Base-by-base conservation (phyloP, 2,113 vertebrate species). In the Phylloscopus trochilus region DNA sequence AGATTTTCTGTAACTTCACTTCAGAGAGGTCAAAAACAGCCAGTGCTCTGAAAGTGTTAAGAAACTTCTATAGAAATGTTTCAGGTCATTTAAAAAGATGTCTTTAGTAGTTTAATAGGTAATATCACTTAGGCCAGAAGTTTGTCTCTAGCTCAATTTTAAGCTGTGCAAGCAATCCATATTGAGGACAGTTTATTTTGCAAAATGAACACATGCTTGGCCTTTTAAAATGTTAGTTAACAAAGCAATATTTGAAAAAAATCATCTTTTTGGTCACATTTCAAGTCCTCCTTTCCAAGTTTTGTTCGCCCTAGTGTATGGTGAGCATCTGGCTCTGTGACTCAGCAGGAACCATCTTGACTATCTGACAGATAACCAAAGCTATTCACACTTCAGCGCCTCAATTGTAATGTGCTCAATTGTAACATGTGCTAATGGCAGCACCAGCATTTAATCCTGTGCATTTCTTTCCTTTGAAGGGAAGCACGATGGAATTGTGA, bases 401-500 rank as follows among this genome's bases (percentile, higher is more conserved):
- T 13, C 10, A 33, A 2, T 27, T 47, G 21, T 30, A n/a, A n/a
- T n/a, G n/a, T n/a, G n/a, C n/a, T n/a, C n/a, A n/a, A n/a, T n/a
- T n/a, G n/a, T n/a, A n/a, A n/a, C n/a, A 12, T 5, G 22, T 66
- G 46, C 52, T 74, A 26, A 28, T 18, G 30, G 60, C 44, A 63
- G 44, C 55, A 26, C 47, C 41, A 31, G 15, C 26, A 28, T 82
- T 51, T 97, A 85, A 96, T 80, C 46, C 26, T 55, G 8, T 85
- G 31, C 15, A 1, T 92, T 78, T 92, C 8, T 97, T 97, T 96
- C 64, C 90, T 9, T 84, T 94, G 28, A 92, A 99, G 99, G 99
- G 92, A 98, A 98, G 93, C 98, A 98, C 49, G 96, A 98, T 18
- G 98, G 98, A 82, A 98, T 98, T 41, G 98, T 99, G 84, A 98